These are phyloP conservation scores for Bubo scandiacus DNA, from an alignment of 2,113 vertebrate species.

Conservation along the genomic window DNA sequence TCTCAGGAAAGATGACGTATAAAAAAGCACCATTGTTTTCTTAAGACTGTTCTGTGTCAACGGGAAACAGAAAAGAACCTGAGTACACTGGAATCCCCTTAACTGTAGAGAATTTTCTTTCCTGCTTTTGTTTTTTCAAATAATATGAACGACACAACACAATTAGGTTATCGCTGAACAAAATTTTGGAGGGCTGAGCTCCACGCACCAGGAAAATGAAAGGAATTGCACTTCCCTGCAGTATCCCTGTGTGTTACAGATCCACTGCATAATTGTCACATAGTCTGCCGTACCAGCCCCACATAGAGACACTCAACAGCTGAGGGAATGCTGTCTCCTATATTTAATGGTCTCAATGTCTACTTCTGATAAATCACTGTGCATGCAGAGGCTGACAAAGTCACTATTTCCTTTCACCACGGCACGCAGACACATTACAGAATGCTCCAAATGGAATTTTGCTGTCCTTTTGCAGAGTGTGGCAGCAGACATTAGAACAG, in stretches of 20 bases:
- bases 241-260: not conserved
- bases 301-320: not conserved
- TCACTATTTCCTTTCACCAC: not conserved
- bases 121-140: slow-evolving; percentile 32
- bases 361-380: not conserved
- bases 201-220: not conserved
- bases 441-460: not conserved
- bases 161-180: not conserved
- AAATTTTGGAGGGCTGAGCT: not conserved
- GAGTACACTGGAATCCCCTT: not conserved
- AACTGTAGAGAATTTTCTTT: slow-evolving; percentile 4
- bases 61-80: not conserved
- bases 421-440: not conserved
- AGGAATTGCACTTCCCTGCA: not conserved
- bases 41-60: not conserved
- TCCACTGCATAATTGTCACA: not conserved
- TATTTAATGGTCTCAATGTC: not conserved
- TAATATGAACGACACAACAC: not conserved
- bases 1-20: not conserved
- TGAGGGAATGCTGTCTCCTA: not conserved
- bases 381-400: not conserved
- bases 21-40: slow-evolving; percentile 12
- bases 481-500: not conserved
- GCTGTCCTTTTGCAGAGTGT: not conserved
- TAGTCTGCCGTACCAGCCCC: not conserved